Evolutionary conservation across 2,113 vertebrate genomes (phyloP).

Genomic region (Phrynosoma blainvillii): DNA sequence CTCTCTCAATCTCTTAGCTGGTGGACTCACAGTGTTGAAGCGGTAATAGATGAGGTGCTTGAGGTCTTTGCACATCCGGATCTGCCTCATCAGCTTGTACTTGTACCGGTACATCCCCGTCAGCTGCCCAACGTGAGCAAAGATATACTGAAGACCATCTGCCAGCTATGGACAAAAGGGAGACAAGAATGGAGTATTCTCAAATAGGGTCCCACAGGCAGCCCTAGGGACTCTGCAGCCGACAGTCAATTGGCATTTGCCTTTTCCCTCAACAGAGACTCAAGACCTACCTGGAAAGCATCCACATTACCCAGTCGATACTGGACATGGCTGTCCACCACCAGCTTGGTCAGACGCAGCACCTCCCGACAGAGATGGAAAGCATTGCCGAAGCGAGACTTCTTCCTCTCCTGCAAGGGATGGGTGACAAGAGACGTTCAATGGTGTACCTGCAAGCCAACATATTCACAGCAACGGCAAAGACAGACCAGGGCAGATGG

Average conservation of each 20-base stretch:
- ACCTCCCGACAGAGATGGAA: slow-evolving; percentile 98
- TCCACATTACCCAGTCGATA: slow-evolving; percentile 98
- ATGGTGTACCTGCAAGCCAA: too few relatives aligned
- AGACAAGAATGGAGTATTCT: background rate
- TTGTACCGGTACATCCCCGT: slow-evolving; percentile 99
- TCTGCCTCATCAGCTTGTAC: slow-evolving; percentile 99
- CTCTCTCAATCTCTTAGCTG: rapidly evolving
- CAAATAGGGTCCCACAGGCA: background rate
- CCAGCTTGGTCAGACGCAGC: slow-evolving; percentile 93
- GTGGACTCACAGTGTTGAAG: slow-evolving; percentile 93
- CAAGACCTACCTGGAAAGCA: slow-evolving; percentile 89
- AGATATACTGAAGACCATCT: slow-evolving; percentile 98
- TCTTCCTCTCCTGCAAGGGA: slow-evolving; percentile 89
- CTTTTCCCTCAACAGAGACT: too few relatives aligned
- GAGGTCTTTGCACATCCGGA: slow-evolving; percentile 99
- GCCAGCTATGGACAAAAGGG: slow-evolving; percentile 79
- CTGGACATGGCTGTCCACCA: slow-evolving; percentile 98
- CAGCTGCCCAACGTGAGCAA: slow-evolving; percentile 97
- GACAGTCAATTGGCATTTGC: too few relatives aligned
- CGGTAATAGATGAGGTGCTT: slow-evolving; percentile 99
- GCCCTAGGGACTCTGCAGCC: too few relatives aligned
- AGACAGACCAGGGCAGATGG: too few relatives aligned
- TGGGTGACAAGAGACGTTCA: background rate
- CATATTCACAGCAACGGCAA: too few relatives aligned
- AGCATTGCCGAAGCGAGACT: slow-evolving; percentile 96